Conservation (phyloP, 2,888 invertebrate genomes). For the Metallyticus violacea region DNA sequence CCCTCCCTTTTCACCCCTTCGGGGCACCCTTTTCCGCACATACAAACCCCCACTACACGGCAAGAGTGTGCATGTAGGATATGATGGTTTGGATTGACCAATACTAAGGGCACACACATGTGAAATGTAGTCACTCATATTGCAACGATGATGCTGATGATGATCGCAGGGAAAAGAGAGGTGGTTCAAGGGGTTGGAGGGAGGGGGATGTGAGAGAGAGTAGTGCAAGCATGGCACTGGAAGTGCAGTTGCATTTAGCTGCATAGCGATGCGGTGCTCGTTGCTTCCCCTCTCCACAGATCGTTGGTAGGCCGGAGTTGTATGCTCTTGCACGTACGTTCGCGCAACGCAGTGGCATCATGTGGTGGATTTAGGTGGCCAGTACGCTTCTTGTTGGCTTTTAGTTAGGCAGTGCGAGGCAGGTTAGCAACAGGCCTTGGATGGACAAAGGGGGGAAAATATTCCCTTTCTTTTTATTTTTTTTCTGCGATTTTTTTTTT, state of each 20-base stretch:
- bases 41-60: not conserved
- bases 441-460: not conserved
- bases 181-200: constrained; percentile 13
- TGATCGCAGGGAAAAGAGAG: constrained; percentile 20
- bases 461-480: not conserved
- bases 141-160: constrained; percentile 9
- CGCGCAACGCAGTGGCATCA: not conserved
- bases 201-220: not conserved
- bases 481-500: not conserved
- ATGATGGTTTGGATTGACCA: constrained; percentile 19
- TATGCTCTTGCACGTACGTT: not conserved
- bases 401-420: not conserved
- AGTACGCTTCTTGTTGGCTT: not conserved
- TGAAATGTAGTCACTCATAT: constrained; percentile 22
- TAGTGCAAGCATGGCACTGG: not conserved
- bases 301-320: constrained; percentile 3
- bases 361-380: constrained; percentile 12
- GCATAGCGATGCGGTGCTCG: constrained; percentile 11
- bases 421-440: not conserved
- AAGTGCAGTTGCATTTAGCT: constrained; percentile 13
- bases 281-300: constrained; percentile 9
- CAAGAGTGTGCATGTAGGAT: not conserved
- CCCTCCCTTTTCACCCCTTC: not conserved
- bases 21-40: constrained; percentile 9
- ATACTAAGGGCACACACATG: constrained; percentile 9